phyloP scores from a whole-genome alignment of 2,113 vertebrate genomes.

The Lynx canadensis region DNA sequence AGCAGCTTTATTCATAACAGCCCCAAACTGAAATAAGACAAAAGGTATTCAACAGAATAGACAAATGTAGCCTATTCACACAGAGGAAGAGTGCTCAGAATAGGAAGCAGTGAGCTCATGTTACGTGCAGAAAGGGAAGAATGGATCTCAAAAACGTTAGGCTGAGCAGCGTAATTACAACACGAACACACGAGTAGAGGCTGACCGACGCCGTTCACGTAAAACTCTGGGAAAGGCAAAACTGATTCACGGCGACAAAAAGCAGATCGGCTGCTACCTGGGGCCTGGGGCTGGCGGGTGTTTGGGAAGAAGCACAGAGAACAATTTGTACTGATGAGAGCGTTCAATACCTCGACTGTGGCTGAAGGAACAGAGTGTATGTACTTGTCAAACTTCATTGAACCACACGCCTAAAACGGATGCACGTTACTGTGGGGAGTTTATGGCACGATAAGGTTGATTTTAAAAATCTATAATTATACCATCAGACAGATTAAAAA shows the following conservation, averaged over 20 bases:
- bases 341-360: neutral
- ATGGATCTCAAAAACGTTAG: neutral
- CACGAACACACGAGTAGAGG: too few species aligned
- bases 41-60: neutral
- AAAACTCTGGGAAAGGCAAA: neutral
- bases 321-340: neutral
- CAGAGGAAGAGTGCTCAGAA: neutral
- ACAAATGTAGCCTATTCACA: neutral
- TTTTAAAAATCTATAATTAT: neutral
- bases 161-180: neutral
- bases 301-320: neutral
- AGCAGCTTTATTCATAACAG: neutral
- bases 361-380: too few species aligned
- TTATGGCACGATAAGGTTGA: neutral
- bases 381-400: neutral
- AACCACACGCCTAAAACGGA: neutral
- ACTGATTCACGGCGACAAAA: too few species aligned
- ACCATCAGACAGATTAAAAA: neutral
- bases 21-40: neutral
- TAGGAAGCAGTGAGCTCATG: neutral
- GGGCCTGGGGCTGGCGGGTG: neutral
- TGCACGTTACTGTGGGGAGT: neutral
- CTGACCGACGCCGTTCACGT: too few species aligned
- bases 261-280: neutral
- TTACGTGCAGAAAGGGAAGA: too few species aligned